A percentile compares a stretch with the other conserved stretches of the same genome.
Conservation (phyloP, 1,140 invertebrate genomes). For the Chrysomallon squamiferum region DNA sequence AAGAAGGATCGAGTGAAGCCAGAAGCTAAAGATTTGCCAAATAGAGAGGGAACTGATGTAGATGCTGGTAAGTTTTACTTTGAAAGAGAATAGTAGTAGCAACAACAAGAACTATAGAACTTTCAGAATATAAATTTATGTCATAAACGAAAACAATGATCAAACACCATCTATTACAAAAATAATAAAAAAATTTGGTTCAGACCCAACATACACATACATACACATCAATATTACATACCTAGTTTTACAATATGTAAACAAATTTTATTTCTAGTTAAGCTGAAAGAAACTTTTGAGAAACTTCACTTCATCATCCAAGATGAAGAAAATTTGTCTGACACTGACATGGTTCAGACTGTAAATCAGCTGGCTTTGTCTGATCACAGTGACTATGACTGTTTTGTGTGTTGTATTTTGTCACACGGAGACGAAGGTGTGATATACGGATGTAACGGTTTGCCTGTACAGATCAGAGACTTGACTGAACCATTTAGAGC, state of each 20-base stretch:
- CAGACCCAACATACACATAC: background rate
- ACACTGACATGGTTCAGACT: constrained; percentile 19
- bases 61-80: constrained; percentile 29
- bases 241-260: background rate
- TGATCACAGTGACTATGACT: constrained; percentile 40
- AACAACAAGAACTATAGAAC: background rate
- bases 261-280: constrained; percentile 28
- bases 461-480: constrained; percentile 35
- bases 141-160: no score
- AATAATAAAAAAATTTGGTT: no score
- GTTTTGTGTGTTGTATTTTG: constrained; percentile 51
- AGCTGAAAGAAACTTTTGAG: constrained; percentile 29
- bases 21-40: constrained; percentile 30
- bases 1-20: constrained; percentile 12
- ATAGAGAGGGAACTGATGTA: constrained; percentile 30
- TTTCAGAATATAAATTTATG: no score
- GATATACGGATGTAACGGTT: constrained; percentile 49
- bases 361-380: background rate
- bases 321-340: constrained; percentile 18
- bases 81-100: background rate
- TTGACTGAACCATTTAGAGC: constrained; percentile 50
- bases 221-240: background rate
- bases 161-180: no score
- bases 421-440: constrained; percentile 51
- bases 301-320: constrained; percentile 33